Evolutionary conservation across 2,113 vertebrate genomes (phyloP).

Genomic region (Datnioides undecimradiatus): DNA sequence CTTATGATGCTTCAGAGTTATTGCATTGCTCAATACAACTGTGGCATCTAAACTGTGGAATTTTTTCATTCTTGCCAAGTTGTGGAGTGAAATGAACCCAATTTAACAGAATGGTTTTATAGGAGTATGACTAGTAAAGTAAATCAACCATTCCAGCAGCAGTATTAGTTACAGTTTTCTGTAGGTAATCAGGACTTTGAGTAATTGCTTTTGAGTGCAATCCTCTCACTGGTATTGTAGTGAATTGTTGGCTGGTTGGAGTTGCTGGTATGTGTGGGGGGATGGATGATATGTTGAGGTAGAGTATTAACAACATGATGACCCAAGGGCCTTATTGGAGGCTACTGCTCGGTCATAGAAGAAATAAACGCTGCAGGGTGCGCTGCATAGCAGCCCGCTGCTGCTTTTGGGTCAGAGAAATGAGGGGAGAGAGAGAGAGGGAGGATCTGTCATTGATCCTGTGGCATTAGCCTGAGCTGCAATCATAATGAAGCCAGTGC

Average conservation of each 20-base stretch:
- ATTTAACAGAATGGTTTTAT: conserved; percentile 39
- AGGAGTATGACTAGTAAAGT: conserved; percentile 26
- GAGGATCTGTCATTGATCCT: conserved; percentile 76
- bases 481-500: conserved; percentile 65
- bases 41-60: conserved; percentile 36
- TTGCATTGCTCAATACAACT: conserved; percentile 53
- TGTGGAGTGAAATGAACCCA: conserved; percentile 26
- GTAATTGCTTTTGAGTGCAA: conserved; percentile 65
- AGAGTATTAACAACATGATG: conserved; percentile 50
- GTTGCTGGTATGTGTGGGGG: conserved; percentile 23
- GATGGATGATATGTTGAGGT: conserved; percentile 29
- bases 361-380: conserved; percentile 59
- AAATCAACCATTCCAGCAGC: conserved; percentile 44
- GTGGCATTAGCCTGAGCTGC: conserved; percentile 70
- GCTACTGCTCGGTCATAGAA: conserved; percentile 65
- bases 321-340: conserved; percentile 60
- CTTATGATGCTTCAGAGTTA: conserved; percentile 53
- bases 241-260: conserved; percentile 35
- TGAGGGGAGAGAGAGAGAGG: conserved; percentile 36
- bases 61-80: conserved; percentile 33
- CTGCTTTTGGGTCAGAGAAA: conserved; percentile 73
- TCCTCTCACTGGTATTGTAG: conserved; percentile 42
- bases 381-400: conserved; percentile 45
- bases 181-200: conserved; percentile 63
- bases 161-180: conserved; percentile 50